A percentile compares a stretch with the other conserved stretches of the same genome.
Evolutionary conservation across 2,797 vertebrate genomes (phyloP).

Genomic region (Mus spretus): DNA sequence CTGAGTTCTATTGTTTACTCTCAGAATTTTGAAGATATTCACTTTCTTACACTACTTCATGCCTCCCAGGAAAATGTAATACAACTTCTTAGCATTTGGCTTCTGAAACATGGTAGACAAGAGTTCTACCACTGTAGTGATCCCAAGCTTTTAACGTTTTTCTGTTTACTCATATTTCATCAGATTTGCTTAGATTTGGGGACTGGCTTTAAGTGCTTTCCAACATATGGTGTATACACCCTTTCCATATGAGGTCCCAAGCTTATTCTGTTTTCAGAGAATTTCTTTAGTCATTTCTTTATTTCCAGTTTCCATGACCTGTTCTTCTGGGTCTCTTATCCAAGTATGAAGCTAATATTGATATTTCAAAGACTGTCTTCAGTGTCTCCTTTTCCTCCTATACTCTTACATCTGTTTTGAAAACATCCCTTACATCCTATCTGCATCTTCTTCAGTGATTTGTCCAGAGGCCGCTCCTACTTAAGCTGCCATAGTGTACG

Average conservation of each 20-base stretch:
- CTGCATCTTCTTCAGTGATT: not conserved
- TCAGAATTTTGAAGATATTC: conserved; percentile 50
- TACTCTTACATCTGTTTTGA: conserved; percentile 1
- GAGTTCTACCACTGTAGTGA: not conserved
- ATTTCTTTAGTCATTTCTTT: not conserved
- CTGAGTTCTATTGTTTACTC: conserved; percentile 3
- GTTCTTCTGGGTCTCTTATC: not conserved
- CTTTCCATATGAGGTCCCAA: conserved; percentile 11
- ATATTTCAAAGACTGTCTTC: not conserved
- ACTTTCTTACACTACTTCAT: conserved; percentile 3
- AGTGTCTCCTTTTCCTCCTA: not conserved
- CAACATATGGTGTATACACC: not conserved
- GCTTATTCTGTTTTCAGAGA: conserved; percentile 25
- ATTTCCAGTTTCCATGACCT: not conserved
- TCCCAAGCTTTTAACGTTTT: not conserved
- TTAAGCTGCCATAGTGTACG: not conserved
- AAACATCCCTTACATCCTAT: not conserved
- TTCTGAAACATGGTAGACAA: not conserved
- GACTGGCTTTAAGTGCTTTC: not conserved
- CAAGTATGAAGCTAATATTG: not conserved
- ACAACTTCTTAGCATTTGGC: not conserved
- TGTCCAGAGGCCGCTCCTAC: not conserved
- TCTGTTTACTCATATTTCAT: conserved; percentile 44
- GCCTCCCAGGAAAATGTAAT: conserved; percentile 33
- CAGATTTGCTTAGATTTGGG: not conserved